Conservation (phyloP, 2,888 invertebrate species). For the Sesia apiformis region DNA sequence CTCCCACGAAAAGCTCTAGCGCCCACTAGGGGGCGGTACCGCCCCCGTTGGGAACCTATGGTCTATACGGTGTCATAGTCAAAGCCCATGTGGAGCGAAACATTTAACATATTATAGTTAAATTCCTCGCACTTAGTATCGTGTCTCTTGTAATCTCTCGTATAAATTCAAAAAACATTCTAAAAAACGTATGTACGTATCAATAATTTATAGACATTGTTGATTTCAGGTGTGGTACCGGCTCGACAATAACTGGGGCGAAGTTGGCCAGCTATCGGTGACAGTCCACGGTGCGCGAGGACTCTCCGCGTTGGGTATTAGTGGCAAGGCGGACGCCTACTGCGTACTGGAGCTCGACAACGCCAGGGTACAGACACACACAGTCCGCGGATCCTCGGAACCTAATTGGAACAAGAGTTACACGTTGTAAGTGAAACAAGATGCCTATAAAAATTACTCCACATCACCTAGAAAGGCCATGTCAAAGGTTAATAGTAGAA, state of each 20-base stretch:
- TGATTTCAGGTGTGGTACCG: slow-evolving; percentile 51
- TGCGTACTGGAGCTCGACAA: slow-evolving; percentile 61
- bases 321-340: slow-evolving; percentile 52
- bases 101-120: too few relatives aligned
- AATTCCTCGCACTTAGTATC: too few relatives aligned
- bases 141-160: too few relatives aligned
- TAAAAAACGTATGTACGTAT: too few relatives aligned
- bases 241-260: slow-evolving; percentile 41
- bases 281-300: slow-evolving; percentile 54
- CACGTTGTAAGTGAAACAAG: slow-evolving; percentile 44
- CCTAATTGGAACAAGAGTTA: slow-evolving; percentile 59
- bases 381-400: slow-evolving; percentile 41
- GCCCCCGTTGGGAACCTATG: too few relatives aligned
- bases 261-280: slow-evolving; percentile 56
- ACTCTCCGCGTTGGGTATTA: slow-evolving; percentile 39
- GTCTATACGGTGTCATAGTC: too few relatives aligned
- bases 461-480: background rate
- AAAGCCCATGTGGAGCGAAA: too few relatives aligned
- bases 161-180: too few relatives aligned
- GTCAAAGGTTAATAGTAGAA: too few relatives aligned
- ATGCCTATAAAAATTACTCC: background rate
- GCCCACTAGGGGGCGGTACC: too few relatives aligned
- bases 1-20: too few relatives aligned
- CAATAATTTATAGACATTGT: background rate
- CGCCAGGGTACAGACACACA: slow-evolving; percentile 58